Evolutionary conservation across 2,888 invertebrate genomes (phyloP).

Genomic region (Cryptocheilus praepositus): DNA sequence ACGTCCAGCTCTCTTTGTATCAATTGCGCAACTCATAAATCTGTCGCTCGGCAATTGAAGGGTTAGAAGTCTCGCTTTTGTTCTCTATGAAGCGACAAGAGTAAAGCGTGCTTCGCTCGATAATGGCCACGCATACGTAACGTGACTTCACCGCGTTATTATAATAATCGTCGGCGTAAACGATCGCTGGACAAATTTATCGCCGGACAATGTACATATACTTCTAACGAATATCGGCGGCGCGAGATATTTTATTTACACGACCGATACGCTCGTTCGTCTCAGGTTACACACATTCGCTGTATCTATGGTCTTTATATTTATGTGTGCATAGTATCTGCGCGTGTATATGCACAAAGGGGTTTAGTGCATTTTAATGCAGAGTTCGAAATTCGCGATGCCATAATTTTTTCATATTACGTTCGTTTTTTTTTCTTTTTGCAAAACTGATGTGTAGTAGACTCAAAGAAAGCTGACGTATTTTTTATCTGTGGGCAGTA

Average conservation of each 20-base stretch:
- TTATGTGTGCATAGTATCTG: not conserved
- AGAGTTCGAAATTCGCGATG: too few species aligned
- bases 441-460: too few species aligned
- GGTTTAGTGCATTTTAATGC: not conserved
- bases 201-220: conserved; percentile 16
- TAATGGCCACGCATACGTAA: too few species aligned
- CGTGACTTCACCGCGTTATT: not conserved
- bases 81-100: too few species aligned
- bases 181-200: conserved; percentile 21
- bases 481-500: not conserved
- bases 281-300: not conserved
- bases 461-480: not conserved
- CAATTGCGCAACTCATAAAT: too few species aligned
- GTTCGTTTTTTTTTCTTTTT: too few species aligned
- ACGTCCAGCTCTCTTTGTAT: too few species aligned
- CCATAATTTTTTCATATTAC: too few species aligned
- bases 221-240: conserved; percentile 15
- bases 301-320: not conserved
- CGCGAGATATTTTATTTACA: conserved; percentile 12
- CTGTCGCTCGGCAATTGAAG: too few species aligned
- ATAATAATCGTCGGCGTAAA: conserved; percentile 20
- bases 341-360: not conserved
- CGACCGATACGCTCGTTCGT: conserved; percentile 12
- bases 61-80: too few species aligned
- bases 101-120: not conserved